Evolutionary conservation across 35 echinoderm and acorn worm genomes (phyloP).

Genomic region (Eucidaris tribuloides): DNA sequence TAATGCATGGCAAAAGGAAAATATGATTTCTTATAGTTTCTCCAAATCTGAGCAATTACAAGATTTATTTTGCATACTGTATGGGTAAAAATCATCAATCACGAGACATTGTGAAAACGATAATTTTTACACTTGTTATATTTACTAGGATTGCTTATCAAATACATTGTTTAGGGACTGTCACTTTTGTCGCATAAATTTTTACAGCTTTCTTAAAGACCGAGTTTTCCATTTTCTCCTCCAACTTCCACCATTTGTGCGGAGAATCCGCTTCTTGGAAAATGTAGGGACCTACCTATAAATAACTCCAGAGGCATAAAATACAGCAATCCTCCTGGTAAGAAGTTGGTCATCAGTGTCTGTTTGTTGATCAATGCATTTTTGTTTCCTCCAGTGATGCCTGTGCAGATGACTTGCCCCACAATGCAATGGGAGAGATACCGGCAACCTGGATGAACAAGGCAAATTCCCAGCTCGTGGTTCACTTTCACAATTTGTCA

Average conservation of each 20-base stretch:
- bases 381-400: background rate
- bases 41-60: too few relatives aligned
- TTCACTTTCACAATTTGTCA: background rate
- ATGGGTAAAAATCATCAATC: too few relatives aligned
- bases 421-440: background rate
- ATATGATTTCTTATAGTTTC: too few relatives aligned
- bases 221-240: too few relatives aligned
- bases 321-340: background rate
- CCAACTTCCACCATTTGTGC: background rate
- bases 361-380: background rate
- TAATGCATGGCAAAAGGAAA: too few relatives aligned
- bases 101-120: too few relatives aligned
- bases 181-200: too few relatives aligned
- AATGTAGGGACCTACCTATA: background rate
- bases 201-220: too few relatives aligned
- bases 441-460: background rate
- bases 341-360: background rate
- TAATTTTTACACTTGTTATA: too few relatives aligned
- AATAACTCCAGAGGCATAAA: background rate
- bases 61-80: too few relatives aligned
- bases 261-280: background rate
- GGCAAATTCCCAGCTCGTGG: background rate
- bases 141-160: too few relatives aligned
- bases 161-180: too few relatives aligned
- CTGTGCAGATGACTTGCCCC: constrained; percentile 26